Base-by-base conservation (phyloP, 1,140 invertebrate genomes). In the Galleria mellonella region DNA sequence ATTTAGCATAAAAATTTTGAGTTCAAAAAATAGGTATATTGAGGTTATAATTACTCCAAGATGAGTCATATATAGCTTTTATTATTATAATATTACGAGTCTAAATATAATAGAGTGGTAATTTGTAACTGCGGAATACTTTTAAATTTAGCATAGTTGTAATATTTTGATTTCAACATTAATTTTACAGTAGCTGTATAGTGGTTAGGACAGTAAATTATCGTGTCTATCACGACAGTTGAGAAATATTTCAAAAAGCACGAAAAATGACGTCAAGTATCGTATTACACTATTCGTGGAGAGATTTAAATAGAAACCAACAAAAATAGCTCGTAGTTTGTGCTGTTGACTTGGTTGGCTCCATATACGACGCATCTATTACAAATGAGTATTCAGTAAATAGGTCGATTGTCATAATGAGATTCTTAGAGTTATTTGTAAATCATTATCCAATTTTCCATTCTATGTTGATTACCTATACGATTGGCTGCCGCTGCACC, bases 361-460 rank as follows among this genome's bases (percentile, higher is more conserved):
- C n/a, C n/a, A n/a, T n/a, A n/a, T n/a, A n/a, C n/a, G n/a, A n/a
- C n/a, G n/a, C n/a, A n/a, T n/a, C n/a, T 15, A 9, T 17, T 3
- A 17, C 15, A 15, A 17, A 15, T 40, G 27, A 28, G 33, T 46
- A 45, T 31, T 33, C 27, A 63, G 53, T 58, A 70, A 64, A 73
- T 66, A 60, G 65, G 64, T 69, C 58, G 62, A 55, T 57, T 42
- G 47, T 40, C 60, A 38, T 67, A 63, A 66, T 67, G 57, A 61
- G 41, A 37, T 28, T 43, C 33, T 37, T 47, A 39, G 45, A 55
- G 66, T 62, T 61, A 68, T 70, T 72, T 67, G 51, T 66, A 49
- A 52, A 48, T 38, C 38, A 72, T 76, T 74, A 81, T 82, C 71
- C 65, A 78, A 76, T 78, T 78, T 74, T 66, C 53, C 51, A 63